These are phyloP conservation scores for Syrista parreyssii DNA, from an alignment of 2,888 invertebrate genomes.

Conservation along the genomic window DNA sequence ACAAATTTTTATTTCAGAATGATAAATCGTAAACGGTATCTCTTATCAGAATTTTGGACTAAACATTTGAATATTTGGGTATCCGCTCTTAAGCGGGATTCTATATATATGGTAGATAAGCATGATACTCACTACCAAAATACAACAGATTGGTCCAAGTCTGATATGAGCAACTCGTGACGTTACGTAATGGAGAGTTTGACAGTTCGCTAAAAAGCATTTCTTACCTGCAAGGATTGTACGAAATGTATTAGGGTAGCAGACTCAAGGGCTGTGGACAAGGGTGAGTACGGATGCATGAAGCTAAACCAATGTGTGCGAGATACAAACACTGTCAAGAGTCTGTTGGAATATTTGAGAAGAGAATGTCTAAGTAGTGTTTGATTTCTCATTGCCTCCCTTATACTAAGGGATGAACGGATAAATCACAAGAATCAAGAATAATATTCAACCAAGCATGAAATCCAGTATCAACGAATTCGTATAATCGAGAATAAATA, in stretches of 20 bases:
- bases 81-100: not conserved
- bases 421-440: not conserved
- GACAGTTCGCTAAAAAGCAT: constrained; percentile 46
- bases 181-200: constrained; percentile 34
- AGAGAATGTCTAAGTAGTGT: constrained; percentile 51
- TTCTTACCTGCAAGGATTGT: constrained; percentile 5
- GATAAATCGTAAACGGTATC: not conserved
- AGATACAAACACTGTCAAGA: constrained; percentile 26
- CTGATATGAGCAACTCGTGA: constrained; percentile 44
- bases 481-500: not conserved
- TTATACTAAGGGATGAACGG: not conserved
- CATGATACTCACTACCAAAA: not conserved
- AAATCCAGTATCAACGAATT: not conserved
- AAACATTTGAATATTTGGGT: not conserved
- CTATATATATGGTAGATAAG: not conserved
- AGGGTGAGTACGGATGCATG: not conserved
- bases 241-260: constrained; percentile 8
- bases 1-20: not conserved
- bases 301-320: constrained; percentile 14
- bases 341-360: constrained; percentile 45
- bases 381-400: constrained; percentile 25
- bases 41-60: not conserved
- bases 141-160: not conserved
- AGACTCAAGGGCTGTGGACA: not conserved
- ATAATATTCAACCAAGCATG: not conserved